Conservation (phyloP, 2,797 vertebrate genomes). For the Rhinella marina region DNA sequence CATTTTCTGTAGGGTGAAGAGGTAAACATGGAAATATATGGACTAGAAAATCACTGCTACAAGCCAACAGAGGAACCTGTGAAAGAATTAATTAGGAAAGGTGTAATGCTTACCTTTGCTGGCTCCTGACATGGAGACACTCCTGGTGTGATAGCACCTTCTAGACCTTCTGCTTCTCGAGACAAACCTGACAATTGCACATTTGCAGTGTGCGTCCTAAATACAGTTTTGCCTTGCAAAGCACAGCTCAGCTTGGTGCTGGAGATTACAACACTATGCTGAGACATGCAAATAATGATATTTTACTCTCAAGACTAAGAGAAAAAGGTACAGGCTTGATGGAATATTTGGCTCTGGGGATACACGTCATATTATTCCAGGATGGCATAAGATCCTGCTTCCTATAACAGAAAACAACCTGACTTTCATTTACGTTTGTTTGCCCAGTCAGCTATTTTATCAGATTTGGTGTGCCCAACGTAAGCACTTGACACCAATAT, state of each 20-base stretch:
- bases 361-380: constrained; percentile 1
- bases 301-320: constrained; percentile 6
- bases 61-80: constrained; percentile 17
- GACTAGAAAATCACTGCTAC: constrained; percentile 18
- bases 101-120: constrained; percentile 27
- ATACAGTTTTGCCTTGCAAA: constrained; percentile 6
- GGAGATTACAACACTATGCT: constrained; percentile 30
- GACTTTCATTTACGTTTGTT: constrained; percentile 20
- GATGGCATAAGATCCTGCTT: neutral
- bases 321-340: neutral
- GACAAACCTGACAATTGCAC: constrained; percentile 24
- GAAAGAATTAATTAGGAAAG: constrained; percentile 48
- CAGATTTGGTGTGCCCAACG: neutral
- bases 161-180: constrained; percentile 14
- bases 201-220: constrained; percentile 27
- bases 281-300: neutral
- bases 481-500: neutral
- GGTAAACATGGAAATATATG: constrained; percentile 33
- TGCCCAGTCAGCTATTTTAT: constrained; percentile 22
- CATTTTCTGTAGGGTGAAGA: constrained; percentile 33
- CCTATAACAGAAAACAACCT: neutral
- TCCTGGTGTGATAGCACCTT: constrained; percentile 28
- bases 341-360: constrained; percentile 13
- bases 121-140: constrained; percentile 21
- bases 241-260: constrained; percentile 10